A percentile compares a stretch with the other conserved stretches of the same genome.
Conservation (phyloP, 2,797 vertebrate species). For the Etheostoma nigrum region DNA sequence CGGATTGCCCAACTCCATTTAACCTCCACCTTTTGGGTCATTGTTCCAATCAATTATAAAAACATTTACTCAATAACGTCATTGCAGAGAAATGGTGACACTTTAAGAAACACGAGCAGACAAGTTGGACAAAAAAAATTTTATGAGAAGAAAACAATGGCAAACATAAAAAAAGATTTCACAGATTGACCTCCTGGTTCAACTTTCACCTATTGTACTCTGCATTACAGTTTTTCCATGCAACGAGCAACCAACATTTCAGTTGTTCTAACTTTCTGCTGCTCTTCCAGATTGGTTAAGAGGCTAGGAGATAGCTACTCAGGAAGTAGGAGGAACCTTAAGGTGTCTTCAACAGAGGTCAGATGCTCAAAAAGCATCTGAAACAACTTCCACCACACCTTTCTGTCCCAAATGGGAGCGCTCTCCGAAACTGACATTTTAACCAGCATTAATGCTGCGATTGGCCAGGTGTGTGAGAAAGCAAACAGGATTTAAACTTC, state of each 20-base stretch:
- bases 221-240: not conserved
- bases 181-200: not conserved
- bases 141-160: not conserved
- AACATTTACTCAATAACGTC: not conserved
- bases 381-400: not conserved
- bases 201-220: not conserved
- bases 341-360: not conserved
- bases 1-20: not conserved
- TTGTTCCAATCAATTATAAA: not conserved
- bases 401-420: not conserved
- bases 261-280: not conserved
- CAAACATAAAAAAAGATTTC: not conserved
- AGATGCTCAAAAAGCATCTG: not conserved
- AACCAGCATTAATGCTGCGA: not conserved
- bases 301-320: too few species aligned
- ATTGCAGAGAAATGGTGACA: not conserved
- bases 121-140: not conserved
- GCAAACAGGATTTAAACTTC: not conserved
- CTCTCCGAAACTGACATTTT: not conserved
- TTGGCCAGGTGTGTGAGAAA: not conserved
- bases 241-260: not conserved
- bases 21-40: not conserved
- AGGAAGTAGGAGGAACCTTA: not conserved
- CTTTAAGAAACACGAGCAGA: not conserved
- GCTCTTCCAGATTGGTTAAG: not conserved